Base-by-base conservation (phyloP, 2,888 invertebrate species). In the Drosophila borborema region DNA sequence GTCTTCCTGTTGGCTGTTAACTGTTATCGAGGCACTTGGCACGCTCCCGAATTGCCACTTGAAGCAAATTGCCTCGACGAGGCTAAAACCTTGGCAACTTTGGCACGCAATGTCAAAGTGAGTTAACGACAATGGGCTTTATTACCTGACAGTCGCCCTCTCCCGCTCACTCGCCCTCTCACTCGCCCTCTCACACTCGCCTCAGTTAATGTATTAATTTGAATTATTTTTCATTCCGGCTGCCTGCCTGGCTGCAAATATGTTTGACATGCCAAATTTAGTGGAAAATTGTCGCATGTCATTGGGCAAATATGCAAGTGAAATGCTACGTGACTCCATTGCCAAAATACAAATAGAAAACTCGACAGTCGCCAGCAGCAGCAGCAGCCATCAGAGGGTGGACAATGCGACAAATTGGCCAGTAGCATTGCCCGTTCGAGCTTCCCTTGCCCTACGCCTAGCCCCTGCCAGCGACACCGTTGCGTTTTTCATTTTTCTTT, bases 231-330 rank as follows among this genome's bases (percentile, higher is more conserved):
- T 69, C 72, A 70, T 41, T 51, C 28, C 38, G 16, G 28, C 48
- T 16, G 41, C 54, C 28, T 12, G 40, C 0, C 45, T 7, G 48
- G 28, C 38, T 46, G 59, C 58, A 82, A 90, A 86, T 86, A 86
- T 90, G 90, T 86, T 86, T 86, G 85, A 86, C 89, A 86, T 71
- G 86, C 58, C 85, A 86, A 86, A 86, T 86, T 90, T 86, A 90
- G 86, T 89, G 90, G 86, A 86, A 86, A 86, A 90, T 86, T 86
- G 89, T 73, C 85, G 90, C 90, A 86, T 90, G 89, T 90, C 90
- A 88, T 90, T 86, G 73, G 72, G 48, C 73, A 74, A 86, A 72
- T 82, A 77, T 90, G 89, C 90, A 86, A 82, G 86, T 89, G 81
- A 80, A 86, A 80, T 73, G 76, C 86, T 88, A 90, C 86, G 90